Percentiles rank a stretch among this genome's conserved stretches.
Evolutionary conservation across 2,888 invertebrate genomes (phyloP).

Genomic region (Megaustenia siamemsis): DNA sequence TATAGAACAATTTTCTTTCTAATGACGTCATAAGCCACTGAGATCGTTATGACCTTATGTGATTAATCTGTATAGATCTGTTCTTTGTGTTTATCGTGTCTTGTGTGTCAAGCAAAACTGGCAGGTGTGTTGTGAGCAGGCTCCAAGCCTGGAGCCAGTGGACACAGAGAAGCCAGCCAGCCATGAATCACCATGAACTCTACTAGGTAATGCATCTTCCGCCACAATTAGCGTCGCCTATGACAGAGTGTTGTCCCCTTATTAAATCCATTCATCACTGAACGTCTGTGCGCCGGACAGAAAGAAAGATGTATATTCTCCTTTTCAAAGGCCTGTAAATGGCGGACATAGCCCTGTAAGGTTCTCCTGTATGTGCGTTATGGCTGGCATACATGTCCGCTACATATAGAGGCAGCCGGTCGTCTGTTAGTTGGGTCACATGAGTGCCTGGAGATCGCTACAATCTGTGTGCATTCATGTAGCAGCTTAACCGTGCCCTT

Average conservation of each 20-base stretch:
- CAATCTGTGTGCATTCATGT: no score
- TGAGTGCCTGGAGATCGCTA: no score
- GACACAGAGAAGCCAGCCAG: neutral
- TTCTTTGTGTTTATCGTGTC: no score
- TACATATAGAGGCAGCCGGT: no score
- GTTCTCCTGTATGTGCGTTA: neutral
- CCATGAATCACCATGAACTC: slow-evolving; percentile 30
- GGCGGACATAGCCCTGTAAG: neutral
- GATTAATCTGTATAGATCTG: no score
- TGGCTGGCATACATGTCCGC: no score
- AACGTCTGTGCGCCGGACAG: slow-evolving; percentile 43
- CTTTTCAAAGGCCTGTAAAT: slow-evolving; percentile 14
- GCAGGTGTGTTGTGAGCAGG: neutral
- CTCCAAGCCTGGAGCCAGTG: neutral
- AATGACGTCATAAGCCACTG: no score
- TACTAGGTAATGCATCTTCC: slow-evolving; percentile 53
- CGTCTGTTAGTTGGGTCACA: no score
- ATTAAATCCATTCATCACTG: slow-evolving; percentile 56
- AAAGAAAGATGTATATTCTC: slow-evolving; percentile 46
- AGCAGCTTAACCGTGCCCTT: no score
- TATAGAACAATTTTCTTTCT: no score
- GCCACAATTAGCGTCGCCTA: slow-evolving; percentile 52
- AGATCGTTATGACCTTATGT: no score
- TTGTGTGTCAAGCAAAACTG: no score
- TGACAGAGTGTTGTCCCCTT: slow-evolving; percentile 51